phyloP scores from a whole-genome alignment of 2,797 vertebrate genomes.

The Emys orbicularis region DNA sequence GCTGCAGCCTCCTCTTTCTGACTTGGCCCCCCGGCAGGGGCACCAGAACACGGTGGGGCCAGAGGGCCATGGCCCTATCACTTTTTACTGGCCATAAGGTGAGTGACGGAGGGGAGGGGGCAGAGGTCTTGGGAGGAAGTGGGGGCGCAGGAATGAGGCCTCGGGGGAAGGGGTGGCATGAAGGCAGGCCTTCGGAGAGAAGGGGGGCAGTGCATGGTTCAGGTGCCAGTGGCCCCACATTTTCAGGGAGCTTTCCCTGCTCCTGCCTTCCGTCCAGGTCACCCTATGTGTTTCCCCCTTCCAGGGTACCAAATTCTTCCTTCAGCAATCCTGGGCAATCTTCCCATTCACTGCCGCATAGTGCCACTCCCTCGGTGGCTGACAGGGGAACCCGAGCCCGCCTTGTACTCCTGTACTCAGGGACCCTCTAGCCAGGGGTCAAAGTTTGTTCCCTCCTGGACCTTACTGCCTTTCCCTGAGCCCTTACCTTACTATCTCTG shows the following conservation, averaged over 20 bases:
- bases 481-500: not conserved
- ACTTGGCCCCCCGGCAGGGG: not conserved
- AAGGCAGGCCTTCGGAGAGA: too few species aligned
- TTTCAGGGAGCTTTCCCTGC: too few species aligned
- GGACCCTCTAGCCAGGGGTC: not conserved
- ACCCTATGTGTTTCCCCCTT: not conserved
- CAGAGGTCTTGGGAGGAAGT: too few species aligned
- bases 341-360: not conserved
- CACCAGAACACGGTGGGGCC: too few species aligned
- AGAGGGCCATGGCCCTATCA: too few species aligned
- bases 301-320: not conserved
- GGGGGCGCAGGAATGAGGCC: too few species aligned
- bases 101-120: too few species aligned
- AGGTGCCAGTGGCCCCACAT: too few species aligned
- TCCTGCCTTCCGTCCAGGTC: not conserved
- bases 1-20: not conserved
- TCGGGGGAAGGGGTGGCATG: too few species aligned
- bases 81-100: too few species aligned
- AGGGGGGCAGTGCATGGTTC: too few species aligned
- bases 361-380: not conserved
- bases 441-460: not conserved
- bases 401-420: not conserved
- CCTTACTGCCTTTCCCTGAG: not conserved
- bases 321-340: not conserved
- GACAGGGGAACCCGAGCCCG: not conserved